These are phyloP conservation scores for Chinchilla lanigera DNA, from an alignment of 2,113 vertebrate species.

Conservation along the genomic window DNA sequence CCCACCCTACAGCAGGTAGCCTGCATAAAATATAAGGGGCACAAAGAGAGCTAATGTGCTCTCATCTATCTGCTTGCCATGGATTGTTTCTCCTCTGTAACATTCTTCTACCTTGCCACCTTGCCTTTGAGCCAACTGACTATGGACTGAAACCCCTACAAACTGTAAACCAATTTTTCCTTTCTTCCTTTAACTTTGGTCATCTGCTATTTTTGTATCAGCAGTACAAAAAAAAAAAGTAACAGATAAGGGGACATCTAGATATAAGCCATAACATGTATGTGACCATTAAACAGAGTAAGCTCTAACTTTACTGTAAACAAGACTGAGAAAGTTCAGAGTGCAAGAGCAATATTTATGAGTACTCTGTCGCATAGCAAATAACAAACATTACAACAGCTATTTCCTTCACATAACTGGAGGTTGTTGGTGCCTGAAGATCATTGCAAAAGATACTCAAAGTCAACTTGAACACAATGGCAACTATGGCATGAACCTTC, in stretches of 20 bases:
- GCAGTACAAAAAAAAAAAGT: not conserved
- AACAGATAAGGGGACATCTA: not conserved
- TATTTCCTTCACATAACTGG: not conserved
- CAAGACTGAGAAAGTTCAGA: rapidly evolving
- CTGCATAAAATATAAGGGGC: not conserved
- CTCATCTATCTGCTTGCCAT: not conserved
- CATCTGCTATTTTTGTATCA: not conserved
- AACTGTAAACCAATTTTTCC: not conserved
- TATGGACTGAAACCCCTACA: not conserved
- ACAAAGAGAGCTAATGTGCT: not conserved
- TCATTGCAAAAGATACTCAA: not conserved
- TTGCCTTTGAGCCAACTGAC: not conserved
- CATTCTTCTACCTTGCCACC: not conserved
- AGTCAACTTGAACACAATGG: rapidly evolving
- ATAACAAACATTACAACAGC: too few species aligned
- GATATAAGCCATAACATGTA: not conserved
- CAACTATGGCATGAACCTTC: rapidly evolving
- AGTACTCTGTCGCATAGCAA: not conserved
- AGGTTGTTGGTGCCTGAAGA: too few species aligned
- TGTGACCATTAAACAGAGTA: too few species aligned
- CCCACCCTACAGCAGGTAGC: not conserved
- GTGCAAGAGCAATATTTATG: not conserved
- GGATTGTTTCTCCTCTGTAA: not conserved
- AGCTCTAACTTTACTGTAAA: not conserved
- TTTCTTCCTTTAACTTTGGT: not conserved